These are phyloP conservation scores for Sternotherus odoratus DNA, from an alignment of 2,797 vertebrate genomes.

Conservation along the genomic window DNA sequence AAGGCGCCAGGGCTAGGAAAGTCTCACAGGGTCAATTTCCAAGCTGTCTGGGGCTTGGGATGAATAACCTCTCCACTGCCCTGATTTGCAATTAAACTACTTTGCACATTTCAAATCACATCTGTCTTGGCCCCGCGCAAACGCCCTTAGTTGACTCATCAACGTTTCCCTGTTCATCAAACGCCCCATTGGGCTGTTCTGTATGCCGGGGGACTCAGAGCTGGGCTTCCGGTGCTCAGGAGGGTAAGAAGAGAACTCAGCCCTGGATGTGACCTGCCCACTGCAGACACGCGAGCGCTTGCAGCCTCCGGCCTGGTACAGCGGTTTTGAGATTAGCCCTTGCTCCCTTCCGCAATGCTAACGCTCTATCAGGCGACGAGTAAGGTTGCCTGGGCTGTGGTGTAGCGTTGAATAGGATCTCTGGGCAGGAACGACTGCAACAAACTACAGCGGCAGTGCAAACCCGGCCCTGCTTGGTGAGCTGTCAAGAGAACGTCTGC, in stretches of 20 bases:
- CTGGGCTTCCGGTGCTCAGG: background rate
- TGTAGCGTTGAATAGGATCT: background rate
- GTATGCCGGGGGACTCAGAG: background rate
- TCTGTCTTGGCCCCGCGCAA: background rate
- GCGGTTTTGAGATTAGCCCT: background rate
- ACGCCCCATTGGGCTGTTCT: background rate
- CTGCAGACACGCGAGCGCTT: background rate
- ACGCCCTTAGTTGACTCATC: background rate
- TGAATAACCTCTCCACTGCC: rapidly evolving
- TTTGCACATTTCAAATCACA: background rate
- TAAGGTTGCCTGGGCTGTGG: background rate
- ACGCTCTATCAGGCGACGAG: background rate
- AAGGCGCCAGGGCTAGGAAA: background rate
- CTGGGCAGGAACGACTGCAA: background rate
- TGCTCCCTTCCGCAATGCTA: background rate
- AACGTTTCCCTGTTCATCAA: background rate
- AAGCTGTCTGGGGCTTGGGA: background rate
- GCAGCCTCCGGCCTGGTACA: background rate
- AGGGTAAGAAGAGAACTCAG: background rate
- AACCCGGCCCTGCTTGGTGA: background rate
- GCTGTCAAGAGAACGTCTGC: background rate
- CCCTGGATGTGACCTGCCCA: background rate
- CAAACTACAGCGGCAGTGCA: background rate
- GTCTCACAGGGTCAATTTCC: rapidly evolving
- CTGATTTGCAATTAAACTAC: background rate